phyloP scores from a whole-genome alignment of 2,113 vertebrate genomes.

The Arenaria interpres region DNA sequence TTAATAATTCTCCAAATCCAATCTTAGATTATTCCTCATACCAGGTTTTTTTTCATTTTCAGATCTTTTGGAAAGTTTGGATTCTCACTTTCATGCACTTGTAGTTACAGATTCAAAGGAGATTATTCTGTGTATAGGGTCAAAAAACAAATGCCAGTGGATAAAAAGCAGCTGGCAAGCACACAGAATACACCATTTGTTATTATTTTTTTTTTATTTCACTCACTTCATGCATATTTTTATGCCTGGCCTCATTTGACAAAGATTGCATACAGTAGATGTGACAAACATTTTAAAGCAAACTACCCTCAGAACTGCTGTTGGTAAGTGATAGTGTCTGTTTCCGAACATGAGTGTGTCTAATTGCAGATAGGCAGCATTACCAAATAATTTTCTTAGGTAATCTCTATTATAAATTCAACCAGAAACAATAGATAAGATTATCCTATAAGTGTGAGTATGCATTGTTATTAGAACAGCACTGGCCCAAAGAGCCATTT shows the following conservation, averaged over 20 bases:
- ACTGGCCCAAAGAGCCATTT: neutral
- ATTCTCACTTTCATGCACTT: neutral
- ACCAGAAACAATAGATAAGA: slow-evolving; percentile 30
- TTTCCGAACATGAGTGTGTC: slow-evolving; percentile 35
- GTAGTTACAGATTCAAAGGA: neutral
- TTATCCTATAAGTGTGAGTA: neutral
- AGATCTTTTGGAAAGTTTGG: neutral
- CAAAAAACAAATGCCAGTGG: neutral
- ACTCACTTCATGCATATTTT: neutral
- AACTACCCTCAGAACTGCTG: neutral
- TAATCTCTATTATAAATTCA: slow-evolving; percentile 25
- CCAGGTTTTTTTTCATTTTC: neutral
- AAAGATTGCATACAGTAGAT: neutral
- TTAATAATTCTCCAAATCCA: neutral
- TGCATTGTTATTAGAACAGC: neutral
- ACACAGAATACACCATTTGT: neutral
- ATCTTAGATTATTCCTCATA: neutral
- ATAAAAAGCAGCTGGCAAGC: neutral
- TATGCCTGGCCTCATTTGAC: neutral
- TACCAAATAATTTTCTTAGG: slow-evolving; percentile 32
- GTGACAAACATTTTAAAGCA: slow-evolving; percentile 16
- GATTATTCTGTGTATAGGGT: neutral
- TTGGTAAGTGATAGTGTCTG: slow-evolving; percentile 13
- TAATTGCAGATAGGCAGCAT: slow-evolving; percentile 44
- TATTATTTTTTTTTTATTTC: neutral